Evolutionary conservation across 92 coral and sea anemone genomes (phyloP), one percentile per base, ranked within the genome.

Genomic region (Actinernus sp.): DNA sequence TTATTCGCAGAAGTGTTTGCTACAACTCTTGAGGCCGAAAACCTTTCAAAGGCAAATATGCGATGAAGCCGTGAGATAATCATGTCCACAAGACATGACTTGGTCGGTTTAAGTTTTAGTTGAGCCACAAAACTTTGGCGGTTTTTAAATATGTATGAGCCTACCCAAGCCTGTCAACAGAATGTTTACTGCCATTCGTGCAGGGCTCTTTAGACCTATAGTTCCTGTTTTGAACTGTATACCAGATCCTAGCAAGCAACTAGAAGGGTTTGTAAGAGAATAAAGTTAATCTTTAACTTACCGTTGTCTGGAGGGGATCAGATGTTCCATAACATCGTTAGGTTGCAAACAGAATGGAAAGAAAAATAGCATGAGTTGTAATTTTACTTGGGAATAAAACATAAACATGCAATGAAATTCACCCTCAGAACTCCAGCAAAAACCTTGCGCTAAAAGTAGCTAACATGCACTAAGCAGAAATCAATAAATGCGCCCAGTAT

Each of bases 61-160:
- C 65, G 90, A 84, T 84, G 51, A 26, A 26, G 69, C 45, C 46
- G 9, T 7, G 24, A 55, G 90, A 84, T 84, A 84, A 84, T 57
- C 61, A 49, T 31, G 49, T 58, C 40, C 54, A 32, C 68, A 38
- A 58, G 16, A 31, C 70, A 44, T 60, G 68, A 69, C 41, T 14
- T 57, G 65, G 78, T 73, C 58, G 36, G 88, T 17, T 53, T 70
- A 73, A 76, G 54, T 69, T 84, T 68, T 63, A 36, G 34, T 21
- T 44, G 67, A 76, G 64, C 75, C 76, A 52, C 85, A 77, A 79
- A 61, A 55, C 62, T 70, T 62, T 69, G 86, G 60, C 63, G 44
- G 89, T 52, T 58, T 74, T 90, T 70, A 90, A 90, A 90, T 74
- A 86, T 90, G 71, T 92, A 90, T 90, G 82, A 90, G 93, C 50